Evolutionary conservation across 37 sponge, comb jelly and placozoan genomes (phyloP), one percentile per base, ranked within the genome.

Genomic region (Mnemiopsis leidyi): DNA sequence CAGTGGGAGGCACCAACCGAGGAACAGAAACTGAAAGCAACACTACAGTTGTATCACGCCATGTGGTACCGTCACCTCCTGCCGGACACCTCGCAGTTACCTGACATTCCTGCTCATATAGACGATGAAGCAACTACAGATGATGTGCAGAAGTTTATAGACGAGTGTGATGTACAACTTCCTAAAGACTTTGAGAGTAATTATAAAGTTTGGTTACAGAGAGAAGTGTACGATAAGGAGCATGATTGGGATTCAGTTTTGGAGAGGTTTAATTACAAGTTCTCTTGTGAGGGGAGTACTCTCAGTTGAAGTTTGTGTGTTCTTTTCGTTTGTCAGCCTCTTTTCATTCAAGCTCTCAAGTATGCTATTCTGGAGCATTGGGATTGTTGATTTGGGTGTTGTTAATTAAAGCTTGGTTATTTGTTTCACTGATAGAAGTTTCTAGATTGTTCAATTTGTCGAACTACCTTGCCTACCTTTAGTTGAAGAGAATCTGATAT

Each of bases 151-250:
- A 40, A 85, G 35, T 85, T 32, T 26, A 85, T 85, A 20, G 90
- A 38, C 39, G 29, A 40, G 23, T 38, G 40, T 9, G 76, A 94
- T 31, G 93, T 96, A 21, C 92, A 95, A 69, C 92, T 96, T 79
- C 95, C 92, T 33, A 93, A 96, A 38, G 92, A 94, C 21, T 97
- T 96, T 92, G 92, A 94, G 83, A 93, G 95, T 61, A 95, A 96
- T 31, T 98, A 95, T 68, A 97, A 97, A 93, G 95, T 95, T 33
- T 98, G 99, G 99, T 82, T 98, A 32, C 94, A 97, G 35, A 94
- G 94, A 26, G 99, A 98, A 92, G 97, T 98, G 38, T 95, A 95
- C 69, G 75, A 92, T 13, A 69, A 35, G 38, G 33, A 92, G 25
- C 33, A 73, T 73, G 76, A 92, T 92, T 92, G 93, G 93, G 93